Base-by-base conservation (phyloP, 2,113 vertebrate species). In the Percopsis transmontana region DNA sequence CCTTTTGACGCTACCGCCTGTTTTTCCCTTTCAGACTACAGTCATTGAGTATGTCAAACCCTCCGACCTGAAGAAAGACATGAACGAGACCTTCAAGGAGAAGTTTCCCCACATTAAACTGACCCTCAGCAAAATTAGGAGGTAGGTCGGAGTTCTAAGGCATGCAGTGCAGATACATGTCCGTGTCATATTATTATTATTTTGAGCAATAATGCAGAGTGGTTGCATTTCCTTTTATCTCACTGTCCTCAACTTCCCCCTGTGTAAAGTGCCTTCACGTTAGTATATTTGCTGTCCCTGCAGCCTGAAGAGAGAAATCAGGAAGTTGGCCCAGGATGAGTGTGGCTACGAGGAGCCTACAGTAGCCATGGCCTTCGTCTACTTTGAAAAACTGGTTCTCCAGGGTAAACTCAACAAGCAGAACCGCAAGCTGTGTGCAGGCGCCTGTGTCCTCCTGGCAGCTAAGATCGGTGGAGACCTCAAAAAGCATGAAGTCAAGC, bases 51-150 rank as follows among this genome's bases (percentile, higher is more conserved):
- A 99, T 0, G 97, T 99, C 83, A 99, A 98, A 90, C 97, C 97
- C 66, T 99, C 96, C 0, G 97, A 99, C 88, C 97, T 99, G 77
- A 99, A 99, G 88, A 99, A 99, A 82, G 96, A 97, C 92, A 99
- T 99, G 97, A 99, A 99, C 0, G 97, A 98, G 88, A 98, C 97
- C 6, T 99, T 99, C 81, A 97, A 96, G 81, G 97, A 99, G 91
- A 99, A 98, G 86, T 99, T 99, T 84, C 97, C 97, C 76, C 94
- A 98, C 91, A 96, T 99, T 72, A 93, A 96, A 64, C 84, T 99
- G 44, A 99, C 97, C 0, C 96, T 99, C 80, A 99, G 97, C 92
- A 99, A 99, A 88, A 97, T 99, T 69, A 90, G 97, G 85, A 99
- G 97, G 97, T 99, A 92, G 14, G 4, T 6, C 11, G 8, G 16